Percentiles rank a stretch among this genome's conserved stretches.
These are phyloP conservation scores for Palythoa heliodiscus DNA, from an alignment of 92 coral and sea anemone species.

Conservation along the genomic window DNA sequence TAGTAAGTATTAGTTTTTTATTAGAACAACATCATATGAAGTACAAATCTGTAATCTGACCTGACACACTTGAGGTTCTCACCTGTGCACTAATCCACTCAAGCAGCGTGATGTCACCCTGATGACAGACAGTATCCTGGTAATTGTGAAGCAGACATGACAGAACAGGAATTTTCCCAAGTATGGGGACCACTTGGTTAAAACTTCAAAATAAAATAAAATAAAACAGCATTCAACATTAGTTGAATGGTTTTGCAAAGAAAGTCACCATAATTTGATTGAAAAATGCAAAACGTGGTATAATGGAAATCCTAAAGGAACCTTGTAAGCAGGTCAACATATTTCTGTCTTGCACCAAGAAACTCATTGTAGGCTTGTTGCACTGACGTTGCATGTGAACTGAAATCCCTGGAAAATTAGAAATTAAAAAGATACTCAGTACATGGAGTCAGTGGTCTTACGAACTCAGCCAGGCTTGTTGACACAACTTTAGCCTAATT, in stretches of 20 bases:
- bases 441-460: not conserved
- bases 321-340: conserved; percentile 79
- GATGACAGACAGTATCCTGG: conserved; percentile 32
- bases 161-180: conserved; percentile 86
- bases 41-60: too few species aligned
- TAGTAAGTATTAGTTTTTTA: too few species aligned
- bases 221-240: too few species aligned
- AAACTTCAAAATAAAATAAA: conserved; percentile 54
- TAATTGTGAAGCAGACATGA: conserved; percentile 71
- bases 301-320: not conserved
- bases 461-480: too few species aligned
- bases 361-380: conserved; percentile 88
- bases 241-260: too few species aligned
- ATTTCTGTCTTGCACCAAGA: conserved; percentile 78
- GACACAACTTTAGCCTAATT: too few species aligned
- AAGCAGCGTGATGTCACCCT: conserved; percentile 62
- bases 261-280: too few species aligned
- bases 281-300: too few species aligned
- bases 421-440: not conserved
- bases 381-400: conserved; percentile 72
- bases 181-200: conserved; percentile 68
- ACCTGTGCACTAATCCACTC: conserved; percentile 99
- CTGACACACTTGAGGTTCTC: not conserved
- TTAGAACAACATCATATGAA: too few species aligned
- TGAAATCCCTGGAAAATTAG: conserved; percentile 71